Base-by-base conservation (phyloP, 2,113 vertebrate species). In the Gallinago jamesoni region DNA sequence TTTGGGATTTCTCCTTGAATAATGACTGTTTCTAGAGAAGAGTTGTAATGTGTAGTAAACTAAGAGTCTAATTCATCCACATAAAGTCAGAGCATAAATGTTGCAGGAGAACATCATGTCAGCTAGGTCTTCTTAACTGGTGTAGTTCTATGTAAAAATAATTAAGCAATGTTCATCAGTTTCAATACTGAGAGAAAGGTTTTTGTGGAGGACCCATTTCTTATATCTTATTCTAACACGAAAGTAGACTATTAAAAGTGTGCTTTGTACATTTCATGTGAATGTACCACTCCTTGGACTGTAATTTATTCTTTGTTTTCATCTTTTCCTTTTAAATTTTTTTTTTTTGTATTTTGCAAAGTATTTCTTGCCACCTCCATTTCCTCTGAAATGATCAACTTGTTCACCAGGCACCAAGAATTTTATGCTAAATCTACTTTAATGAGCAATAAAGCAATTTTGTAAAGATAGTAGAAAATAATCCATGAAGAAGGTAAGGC, bases 321-420 rank as follows among this genome's bases (percentile, higher is more conserved):
- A 9, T 56, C 2, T 60, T 56, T 69, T 70, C 15, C 1, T 24
- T 55, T 10, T 50, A 20, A 62, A 9, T 13, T 35, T 80, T 39
- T 57, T 69, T 41, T 43, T 43, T 43, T 48, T 25, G 2, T 20
- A 14, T 50, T 68, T 88, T 73, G 5, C 15, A 47, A 69, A 57
- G 2, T 24, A 4, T 28, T 22, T 89, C 83, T 84, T 53, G 3
- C 6, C 84, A 43, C 4, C 1, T 47, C 13, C 1, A 7, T 82
- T 92, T 86, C 80, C 39, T 76, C 31, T 63, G 24, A 82, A 68
- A 27, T 3, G 39, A 6, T 18, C 2, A 60, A 25, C 6, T 30
- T 68, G 3, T 43, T 83, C 25, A 55, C 6, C 16, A 50, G 25
- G 2, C 5, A 25, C 9, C 0, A 0, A 55, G 30, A 85, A 69